Evolutionary conservation across 92 coral and sea anemone species (phyloP).

Genomic region (Zoanthus sansibaricus): DNA sequence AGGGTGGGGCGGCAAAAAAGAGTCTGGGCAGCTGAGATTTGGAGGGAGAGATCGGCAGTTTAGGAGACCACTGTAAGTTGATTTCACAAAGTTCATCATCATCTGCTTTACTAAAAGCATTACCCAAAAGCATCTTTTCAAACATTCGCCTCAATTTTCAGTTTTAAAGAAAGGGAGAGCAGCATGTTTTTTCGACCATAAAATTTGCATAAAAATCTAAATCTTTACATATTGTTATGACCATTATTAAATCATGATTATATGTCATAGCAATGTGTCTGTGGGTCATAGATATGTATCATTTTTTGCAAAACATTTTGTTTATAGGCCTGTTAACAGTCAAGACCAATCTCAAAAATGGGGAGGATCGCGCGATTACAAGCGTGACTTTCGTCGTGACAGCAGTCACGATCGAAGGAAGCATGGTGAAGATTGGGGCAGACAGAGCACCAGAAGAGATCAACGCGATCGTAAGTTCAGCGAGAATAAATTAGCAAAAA

Average conservation of each 20-base stretch:
- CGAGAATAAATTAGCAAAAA: background rate
- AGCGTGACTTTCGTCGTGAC: conserved; percentile 27
- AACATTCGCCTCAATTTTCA: too few relatives aligned
- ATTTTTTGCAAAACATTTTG: background rate
- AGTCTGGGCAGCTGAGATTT: conserved; percentile 97
- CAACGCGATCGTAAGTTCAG: conserved; percentile 7
- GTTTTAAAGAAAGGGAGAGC: too few relatives aligned
- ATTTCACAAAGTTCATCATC: background rate
- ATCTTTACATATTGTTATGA: too few relatives aligned
- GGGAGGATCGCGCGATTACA: conserved; percentile 44
- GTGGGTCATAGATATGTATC: too few relatives aligned
- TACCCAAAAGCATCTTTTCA: too few relatives aligned
- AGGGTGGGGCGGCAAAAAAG: conserved; percentile 98
- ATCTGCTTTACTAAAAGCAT: background rate
- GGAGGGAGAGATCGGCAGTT: conserved; percentile 98
- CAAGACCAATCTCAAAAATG: conserved; percentile 8
- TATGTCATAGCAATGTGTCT: too few relatives aligned
- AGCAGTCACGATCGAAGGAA: conserved; percentile 34
- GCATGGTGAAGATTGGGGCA: conserved; percentile 7
- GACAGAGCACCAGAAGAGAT: conserved; percentile 32
- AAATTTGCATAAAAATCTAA: too few relatives aligned
- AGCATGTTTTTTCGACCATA: too few relatives aligned
- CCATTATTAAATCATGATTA: too few relatives aligned
- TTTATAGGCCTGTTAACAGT: conserved; percentile 33
- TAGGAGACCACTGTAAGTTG: conserved; percentile 88